Evolutionary conservation across 2,888 invertebrate species (phyloP), one percentile per base, ranked within the genome.

Genomic region (Stramonita haemastoma): DNA sequence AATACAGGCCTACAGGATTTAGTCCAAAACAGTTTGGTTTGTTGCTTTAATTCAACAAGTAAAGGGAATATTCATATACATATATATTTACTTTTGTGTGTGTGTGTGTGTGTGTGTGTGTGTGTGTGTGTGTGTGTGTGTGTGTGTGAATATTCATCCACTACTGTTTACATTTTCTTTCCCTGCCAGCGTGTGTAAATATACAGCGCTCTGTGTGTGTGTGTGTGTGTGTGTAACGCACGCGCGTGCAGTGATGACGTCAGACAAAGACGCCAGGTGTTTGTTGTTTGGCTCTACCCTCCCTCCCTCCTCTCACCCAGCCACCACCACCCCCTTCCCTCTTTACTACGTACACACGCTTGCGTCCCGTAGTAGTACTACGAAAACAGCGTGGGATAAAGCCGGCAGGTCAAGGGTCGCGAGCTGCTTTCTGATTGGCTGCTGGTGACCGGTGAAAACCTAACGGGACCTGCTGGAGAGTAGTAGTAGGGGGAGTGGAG

Each of bases 341-440:
- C 26, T 26, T 81, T 81, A 81, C 81, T 81, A 81, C 81, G 81
- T 81, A 81, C 81, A 15, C 73, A 32, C 77, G 15, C 77, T 32
- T 32, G 32, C 29, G 77, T 32, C 32, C 26, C 81, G 46, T 26
- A 36, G 46, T 81, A 81, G 8, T 34, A 79, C 34, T 81, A 46
- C 36, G 46, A 46, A 46, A 29, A 11, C 81, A 81, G 81, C 81
- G 81, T 81, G 81, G 81, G 81, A 81, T 81, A 81, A 81, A 81
- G 81, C 32, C 34, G 34, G 34, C 19, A 26, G 79, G 79, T 34
- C 79, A 79, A 81, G 46, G 81, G 81, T 81, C 81, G 46, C 81
- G 81, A 81, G 81, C 81, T 81, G 81, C 36, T 22, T 81, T 22
- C 81, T 81, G 81, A 81, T 81, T 81, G 81, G 81, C 81, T 81